A percentile compares a stretch with the other conserved stretches of the same genome.
These are phyloP conservation scores for Orthonychiurus folsomi DNA, from an alignment of 2,888 invertebrate genomes.

Conservation along the genomic window DNA sequence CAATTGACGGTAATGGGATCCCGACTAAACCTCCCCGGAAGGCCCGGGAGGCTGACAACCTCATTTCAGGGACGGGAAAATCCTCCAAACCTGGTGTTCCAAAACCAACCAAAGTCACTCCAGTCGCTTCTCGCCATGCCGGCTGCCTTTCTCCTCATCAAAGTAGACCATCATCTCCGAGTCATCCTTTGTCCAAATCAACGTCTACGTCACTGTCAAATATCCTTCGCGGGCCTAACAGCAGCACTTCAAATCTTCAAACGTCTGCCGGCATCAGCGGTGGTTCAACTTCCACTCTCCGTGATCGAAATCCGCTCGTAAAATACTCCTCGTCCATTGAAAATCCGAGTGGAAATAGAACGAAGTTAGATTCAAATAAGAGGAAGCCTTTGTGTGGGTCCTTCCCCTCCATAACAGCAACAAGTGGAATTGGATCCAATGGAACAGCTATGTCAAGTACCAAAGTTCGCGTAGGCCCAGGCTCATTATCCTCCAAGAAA, in stretches of 20 bases:
- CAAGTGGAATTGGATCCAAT: background rate
- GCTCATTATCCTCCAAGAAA: background rate
- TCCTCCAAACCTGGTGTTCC: conserved; percentile 9
- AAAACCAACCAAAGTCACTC: conserved; percentile 30
- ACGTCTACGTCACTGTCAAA: background rate
- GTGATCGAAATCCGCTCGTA: background rate
- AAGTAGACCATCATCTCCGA: conserved; percentile 33
- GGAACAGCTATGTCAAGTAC: background rate
- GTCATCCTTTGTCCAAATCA: conserved; percentile 2
- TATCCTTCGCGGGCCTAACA: background rate
- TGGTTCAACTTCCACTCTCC: background rate
- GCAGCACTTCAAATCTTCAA: background rate
- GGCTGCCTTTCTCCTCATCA: conserved; percentile 37
- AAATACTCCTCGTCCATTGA: background rate
- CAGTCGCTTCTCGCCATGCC: conserved; percentile 36
- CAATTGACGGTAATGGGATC: conserved; percentile 7
- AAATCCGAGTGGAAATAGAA: background rate
- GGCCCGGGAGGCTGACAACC: conserved; percentile 12
- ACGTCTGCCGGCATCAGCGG: background rate
- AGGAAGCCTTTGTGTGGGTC: no score
- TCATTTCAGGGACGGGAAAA: background rate
- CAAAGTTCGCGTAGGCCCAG: no score
- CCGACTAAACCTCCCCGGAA: conserved; percentile 37
- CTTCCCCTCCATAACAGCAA: background rate
- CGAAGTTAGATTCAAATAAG: background rate